phyloP scores from a whole-genome alignment of 2,888 invertebrate genomes.

The Agrotis exclamationis region DNA sequence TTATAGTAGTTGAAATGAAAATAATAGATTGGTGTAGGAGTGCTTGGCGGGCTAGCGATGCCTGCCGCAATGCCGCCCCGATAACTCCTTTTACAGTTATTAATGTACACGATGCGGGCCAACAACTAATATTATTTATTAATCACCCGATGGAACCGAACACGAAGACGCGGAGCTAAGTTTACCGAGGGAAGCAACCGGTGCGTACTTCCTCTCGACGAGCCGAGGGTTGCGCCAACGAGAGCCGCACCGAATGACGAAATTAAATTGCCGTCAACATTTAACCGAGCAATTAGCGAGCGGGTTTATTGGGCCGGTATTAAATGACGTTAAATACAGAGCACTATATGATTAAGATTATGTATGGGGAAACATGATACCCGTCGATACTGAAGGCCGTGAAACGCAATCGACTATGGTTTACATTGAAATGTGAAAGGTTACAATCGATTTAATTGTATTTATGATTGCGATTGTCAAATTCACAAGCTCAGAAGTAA shows the following conservation, averaged over 20 bases:
- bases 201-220: conserved; percentile 76
- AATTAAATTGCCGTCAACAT: conserved; percentile 79
- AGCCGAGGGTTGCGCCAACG: conserved; percentile 66
- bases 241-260: conserved; percentile 67
- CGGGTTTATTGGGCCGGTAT: conserved; percentile 76
- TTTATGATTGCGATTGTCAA: conserved; percentile 62
- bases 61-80: conserved; percentile 27
- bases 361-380: conserved; percentile 75
- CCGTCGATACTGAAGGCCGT: conserved; percentile 71
- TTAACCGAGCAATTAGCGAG: conserved; percentile 77
- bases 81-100: conserved; percentile 73
- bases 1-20: conserved; percentile 70
- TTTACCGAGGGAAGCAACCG: conserved; percentile 76
- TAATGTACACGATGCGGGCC: conserved; percentile 78
- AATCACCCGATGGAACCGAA: conserved; percentile 76
- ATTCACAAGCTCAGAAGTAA: conserved; percentile 45
- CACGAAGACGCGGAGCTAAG: conserved; percentile 55
- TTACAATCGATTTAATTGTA: conserved; percentile 67
- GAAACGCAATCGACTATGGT: conserved; percentile 64
- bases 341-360: conserved; percentile 72
- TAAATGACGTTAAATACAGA: conserved; percentile 72
- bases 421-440: conserved; percentile 77
- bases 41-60: conserved; percentile 39
- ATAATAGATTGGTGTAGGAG: conserved; percentile 66
- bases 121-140: conserved; percentile 75